These are phyloP conservation scores for Macrobrachium rosenbergii DNA, from an alignment of 1,140 invertebrate species.

Conservation along the genomic window DNA sequence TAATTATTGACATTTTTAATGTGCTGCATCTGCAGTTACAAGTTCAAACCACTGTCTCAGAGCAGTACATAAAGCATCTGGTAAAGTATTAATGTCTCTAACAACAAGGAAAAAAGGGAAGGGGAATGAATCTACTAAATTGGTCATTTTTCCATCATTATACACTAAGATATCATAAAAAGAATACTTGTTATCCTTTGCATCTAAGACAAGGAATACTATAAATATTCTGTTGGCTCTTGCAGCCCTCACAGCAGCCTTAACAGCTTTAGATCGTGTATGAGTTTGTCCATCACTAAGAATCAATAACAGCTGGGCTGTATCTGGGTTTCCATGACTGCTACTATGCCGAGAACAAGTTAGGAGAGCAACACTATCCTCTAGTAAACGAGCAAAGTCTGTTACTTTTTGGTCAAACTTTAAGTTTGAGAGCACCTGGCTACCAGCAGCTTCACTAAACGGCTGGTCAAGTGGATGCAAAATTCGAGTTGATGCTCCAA, in stretches of 20 bases:
- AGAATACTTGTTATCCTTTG: constrained; percentile 87
- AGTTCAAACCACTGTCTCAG: constrained; percentile 99
- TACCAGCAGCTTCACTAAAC: constrained; percentile 86
- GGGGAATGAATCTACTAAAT: constrained; percentile 92
- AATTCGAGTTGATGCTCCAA: constrained; percentile 88
- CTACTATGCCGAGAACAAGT: constrained; percentile 68
- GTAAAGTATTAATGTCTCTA: constrained; percentile 87
- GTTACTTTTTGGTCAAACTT: constrained; percentile 87
- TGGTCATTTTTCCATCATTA: constrained; percentile 91
- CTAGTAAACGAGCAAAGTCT: constrained; percentile 82
- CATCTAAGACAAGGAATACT: constrained; percentile 96
- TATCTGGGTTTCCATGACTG: constrained; percentile 72
- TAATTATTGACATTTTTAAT: neutral
- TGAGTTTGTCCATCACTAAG: constrained; percentile 89
- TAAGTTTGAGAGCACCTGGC: constrained; percentile 78
- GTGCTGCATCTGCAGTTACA: constrained; percentile 75
- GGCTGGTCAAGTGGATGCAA: constrained; percentile 89
- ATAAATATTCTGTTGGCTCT: constrained; percentile 88
- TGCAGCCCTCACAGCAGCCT: constrained; percentile 84
- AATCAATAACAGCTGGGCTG: constrained; percentile 91
- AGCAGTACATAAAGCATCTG: constrained; percentile 92
- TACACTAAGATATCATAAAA: constrained; percentile 78
- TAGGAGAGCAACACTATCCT: constrained; percentile 83
- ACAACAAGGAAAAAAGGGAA: constrained; percentile 99
- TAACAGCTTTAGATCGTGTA: constrained; percentile 76